phyloP scores from a whole-genome alignment of 2,113 vertebrate species.

The Gambusia holbrooki region DNA sequence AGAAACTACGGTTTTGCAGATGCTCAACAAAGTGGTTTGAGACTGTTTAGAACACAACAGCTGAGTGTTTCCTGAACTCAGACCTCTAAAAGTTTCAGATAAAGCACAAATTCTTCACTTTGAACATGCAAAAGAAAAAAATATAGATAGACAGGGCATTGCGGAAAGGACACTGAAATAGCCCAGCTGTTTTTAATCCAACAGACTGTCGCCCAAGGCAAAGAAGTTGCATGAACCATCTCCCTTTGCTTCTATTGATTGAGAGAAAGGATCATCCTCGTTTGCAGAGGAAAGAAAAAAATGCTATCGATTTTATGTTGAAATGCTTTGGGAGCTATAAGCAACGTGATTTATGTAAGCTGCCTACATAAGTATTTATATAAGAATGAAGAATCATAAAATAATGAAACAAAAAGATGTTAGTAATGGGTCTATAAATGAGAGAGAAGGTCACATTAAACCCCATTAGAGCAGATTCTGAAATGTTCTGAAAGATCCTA shows the following conservation, averaged over 20 bases:
- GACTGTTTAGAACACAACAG: background rate
- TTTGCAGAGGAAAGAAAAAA: slow-evolving; percentile 37
- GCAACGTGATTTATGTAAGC: slow-evolving; percentile 63
- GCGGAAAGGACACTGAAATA: slow-evolving; percentile 55
- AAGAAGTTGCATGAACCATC: slow-evolving; percentile 26
- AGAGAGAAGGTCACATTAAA: background rate
- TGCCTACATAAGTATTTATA: slow-evolving; percentile 61
- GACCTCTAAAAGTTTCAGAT: background rate
- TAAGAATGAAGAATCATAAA: slow-evolving; percentile 42
- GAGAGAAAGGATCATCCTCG: slow-evolving; percentile 46
- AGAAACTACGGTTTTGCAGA: background rate
- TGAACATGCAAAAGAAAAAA: background rate
- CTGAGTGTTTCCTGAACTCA: background rate
- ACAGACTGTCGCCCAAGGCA: slow-evolving; percentile 41
- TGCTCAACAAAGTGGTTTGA: background rate
- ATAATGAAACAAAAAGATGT: background rate
- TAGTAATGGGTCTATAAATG: slow-evolving; percentile 14
- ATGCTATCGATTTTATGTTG: slow-evolving; percentile 47
- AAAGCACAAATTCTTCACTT: background rate
- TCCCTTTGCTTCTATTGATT: slow-evolving; percentile 59
- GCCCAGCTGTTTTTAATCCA: slow-evolving; percentile 18
- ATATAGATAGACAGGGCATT: slow-evolving; percentile 8
- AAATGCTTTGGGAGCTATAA: slow-evolving; percentile 36
- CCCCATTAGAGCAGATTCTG: background rate
- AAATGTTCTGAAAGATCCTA: background rate